Evolutionary conservation across 2,797 vertebrate genomes (phyloP).

Genomic region (Lindbergichthys nudifrons): DNA sequence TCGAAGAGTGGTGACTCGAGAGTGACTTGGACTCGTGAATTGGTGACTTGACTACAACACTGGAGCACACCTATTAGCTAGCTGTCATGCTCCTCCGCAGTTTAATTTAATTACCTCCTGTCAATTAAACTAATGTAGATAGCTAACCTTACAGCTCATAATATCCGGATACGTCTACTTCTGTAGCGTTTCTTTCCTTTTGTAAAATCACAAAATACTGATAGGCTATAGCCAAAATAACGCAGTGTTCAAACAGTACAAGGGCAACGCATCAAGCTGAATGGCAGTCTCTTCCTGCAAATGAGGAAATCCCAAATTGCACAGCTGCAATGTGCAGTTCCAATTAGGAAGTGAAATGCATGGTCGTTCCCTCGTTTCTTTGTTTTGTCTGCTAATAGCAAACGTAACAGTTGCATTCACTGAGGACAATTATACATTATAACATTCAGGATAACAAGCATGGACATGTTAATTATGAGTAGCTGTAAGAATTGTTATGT

Average conservation of each 20-base stretch:
- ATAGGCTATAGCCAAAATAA: too few species aligned
- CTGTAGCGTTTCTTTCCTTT: neutral
- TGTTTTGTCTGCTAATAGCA: neutral
- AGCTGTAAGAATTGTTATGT: neutral
- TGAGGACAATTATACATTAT: neutral
- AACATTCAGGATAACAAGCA: neutral
- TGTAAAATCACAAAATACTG: too few species aligned
- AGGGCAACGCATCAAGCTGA: too few species aligned
- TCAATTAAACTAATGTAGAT: neutral
- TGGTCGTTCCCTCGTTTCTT: neutral
- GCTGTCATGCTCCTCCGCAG: too few species aligned
- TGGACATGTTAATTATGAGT: neutral
- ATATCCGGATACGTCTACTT: rapidly evolving
- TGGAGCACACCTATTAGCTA: too few species aligned
- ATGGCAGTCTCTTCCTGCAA: neutral
- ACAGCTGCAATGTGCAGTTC: too few species aligned
- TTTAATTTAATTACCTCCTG: neutral
- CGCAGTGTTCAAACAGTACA: too few species aligned
- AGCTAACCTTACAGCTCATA: neutral
- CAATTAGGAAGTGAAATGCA: too few species aligned
- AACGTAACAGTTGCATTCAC: neutral
- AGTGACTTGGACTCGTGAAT: too few species aligned
- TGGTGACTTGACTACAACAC: too few species aligned
- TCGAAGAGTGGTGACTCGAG: too few species aligned
- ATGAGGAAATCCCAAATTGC: neutral